Evolutionary conservation across 2,888 invertebrate genomes (phyloP), one percentile per base, ranked within the genome.

Genomic region (Ectobius pallidus): DNA sequence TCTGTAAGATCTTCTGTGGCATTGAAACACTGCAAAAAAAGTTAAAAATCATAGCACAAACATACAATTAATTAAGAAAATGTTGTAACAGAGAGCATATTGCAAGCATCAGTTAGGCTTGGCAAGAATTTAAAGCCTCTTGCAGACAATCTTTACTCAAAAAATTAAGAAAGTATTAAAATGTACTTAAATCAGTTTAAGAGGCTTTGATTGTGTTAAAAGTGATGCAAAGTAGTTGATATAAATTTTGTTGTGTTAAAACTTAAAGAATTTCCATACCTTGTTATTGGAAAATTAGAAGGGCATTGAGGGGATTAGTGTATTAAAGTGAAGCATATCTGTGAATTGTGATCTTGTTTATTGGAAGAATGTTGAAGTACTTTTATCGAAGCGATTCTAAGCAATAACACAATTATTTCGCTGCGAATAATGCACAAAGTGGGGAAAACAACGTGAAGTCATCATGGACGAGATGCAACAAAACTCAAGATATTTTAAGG

Each of bases 321-420:
- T 58, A 16, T 58, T 30, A 25, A 9, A 16, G 58, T 58, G 58
- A 44, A 44, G 46, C 44, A 65, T 65, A 65, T 65, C 65, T 46
- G 46, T 46, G 46, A 62, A 42, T 18, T 65, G 46, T 46, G 65
- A 18, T 65, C 27, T 27, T 46, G 25, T 46, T 27, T 42, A 39
- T 11, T 34, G 34, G 27, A 46, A 30, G 44, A 11, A 65, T 32
- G 46, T 27, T 46, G 63, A 63, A 65, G 16, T 65, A 65, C 42
- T 22, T 63, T 22, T 42, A 44, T n/a, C 27, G 65, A 65, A 65
- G 25, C 46, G 46, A 65, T 65, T 46, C 44, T 65, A 65, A 65
- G 65, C 65, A 65, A 65, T 65, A 65, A 65, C 30, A 63, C 25
- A 63, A 34, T 39, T 39, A 34, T 20, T 14, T 63, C 39, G 18